phyloP scores from a whole-genome alignment of 2,113 vertebrate species.

The Circaetus cinerascens region DNA sequence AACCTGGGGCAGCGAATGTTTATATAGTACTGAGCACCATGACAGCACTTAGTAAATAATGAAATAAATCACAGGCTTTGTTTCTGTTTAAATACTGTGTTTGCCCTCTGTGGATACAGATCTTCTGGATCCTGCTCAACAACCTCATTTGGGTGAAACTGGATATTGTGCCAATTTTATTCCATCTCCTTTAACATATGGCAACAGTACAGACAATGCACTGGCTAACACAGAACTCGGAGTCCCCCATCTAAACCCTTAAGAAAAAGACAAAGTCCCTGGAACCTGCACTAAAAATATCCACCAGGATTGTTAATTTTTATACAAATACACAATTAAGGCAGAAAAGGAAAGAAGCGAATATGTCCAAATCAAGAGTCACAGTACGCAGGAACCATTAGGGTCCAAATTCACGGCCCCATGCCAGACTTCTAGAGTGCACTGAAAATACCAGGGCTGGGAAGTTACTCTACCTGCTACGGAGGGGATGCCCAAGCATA shows the following conservation, averaged over 20 bases:
- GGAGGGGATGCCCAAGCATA: not conserved
- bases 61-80: slow-evolving; percentile 32
- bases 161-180: not conserved
- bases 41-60: slow-evolving; percentile 50
- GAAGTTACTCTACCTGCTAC: not conserved
- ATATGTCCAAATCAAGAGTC: not conserved
- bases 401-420: not conserved
- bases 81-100: slow-evolving; percentile 31
- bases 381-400: not conserved
- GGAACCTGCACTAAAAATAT: not conserved
- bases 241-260: not conserved
- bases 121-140: slow-evolving; percentile 26
- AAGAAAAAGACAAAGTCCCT: not conserved
- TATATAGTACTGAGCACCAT: slow-evolving; percentile 25
- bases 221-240: not conserved
- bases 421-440: not conserved
- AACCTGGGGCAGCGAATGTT: not conserved
- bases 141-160: slow-evolving; percentile 28
- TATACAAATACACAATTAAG: not conserved
- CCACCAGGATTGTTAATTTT: not conserved
- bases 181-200: not conserved
- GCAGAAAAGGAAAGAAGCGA: not conserved
- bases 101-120: slow-evolving; percentile 20
- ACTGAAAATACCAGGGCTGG: not conserved
- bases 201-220: not conserved